Percentiles rank a stretch among this genome's conserved stretches.
Evolutionary conservation across 2,797 vertebrate species (phyloP).

Genomic region (Phataginus tricuspis): DNA sequence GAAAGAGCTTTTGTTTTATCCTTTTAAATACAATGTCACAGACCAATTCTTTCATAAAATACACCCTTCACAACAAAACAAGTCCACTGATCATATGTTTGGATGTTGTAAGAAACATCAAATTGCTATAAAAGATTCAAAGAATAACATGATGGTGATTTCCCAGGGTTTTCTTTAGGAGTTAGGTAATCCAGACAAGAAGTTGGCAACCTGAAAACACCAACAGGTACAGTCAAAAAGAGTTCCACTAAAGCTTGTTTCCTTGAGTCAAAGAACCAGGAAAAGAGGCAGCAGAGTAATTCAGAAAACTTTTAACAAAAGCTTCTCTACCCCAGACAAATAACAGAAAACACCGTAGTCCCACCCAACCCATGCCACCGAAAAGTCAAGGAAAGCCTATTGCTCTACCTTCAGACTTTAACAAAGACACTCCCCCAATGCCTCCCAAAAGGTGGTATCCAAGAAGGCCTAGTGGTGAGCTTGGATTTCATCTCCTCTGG

Average conservation of each 20-base stretch:
- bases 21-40: not conserved
- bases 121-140: not conserved
- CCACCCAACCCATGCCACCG: not conserved
- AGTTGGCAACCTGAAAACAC: not conserved
- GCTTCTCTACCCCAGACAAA: not conserved
- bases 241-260: not conserved
- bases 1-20: not conserved
- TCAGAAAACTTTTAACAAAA: not conserved
- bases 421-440: not conserved
- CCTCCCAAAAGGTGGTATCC: rapidly evolving
- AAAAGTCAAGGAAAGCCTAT: not conserved
- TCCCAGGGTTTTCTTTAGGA: not conserved
- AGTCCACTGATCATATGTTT: not conserved
- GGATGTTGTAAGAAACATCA: not conserved
- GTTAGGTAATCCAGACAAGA: not conserved
- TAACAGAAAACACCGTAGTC: not conserved
- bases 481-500: not conserved
- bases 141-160: not conserved
- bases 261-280: not conserved
- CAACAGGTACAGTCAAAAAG: not conserved
- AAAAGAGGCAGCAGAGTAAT: not conserved
- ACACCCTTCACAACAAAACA: not conserved
- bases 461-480: not conserved
- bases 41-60: not conserved
- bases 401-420: not conserved